Evolutionary conservation across 1,140 invertebrate species (phyloP).

Genomic region (Saccostrea echinata): DNA sequence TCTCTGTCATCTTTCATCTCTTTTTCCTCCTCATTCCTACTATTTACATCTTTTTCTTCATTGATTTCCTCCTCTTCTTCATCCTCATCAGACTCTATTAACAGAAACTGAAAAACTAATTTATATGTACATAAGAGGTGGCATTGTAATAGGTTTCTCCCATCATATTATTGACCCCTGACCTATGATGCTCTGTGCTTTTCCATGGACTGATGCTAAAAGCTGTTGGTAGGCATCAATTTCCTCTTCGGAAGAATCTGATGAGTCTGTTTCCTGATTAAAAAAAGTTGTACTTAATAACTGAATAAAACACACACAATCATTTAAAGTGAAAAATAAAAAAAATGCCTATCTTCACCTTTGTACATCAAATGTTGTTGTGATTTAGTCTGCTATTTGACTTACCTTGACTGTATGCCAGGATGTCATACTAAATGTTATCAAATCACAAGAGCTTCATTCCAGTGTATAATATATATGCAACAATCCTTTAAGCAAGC

Average conservation of each 20-base stretch:
- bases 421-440: background rate
- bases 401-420: too few relatives aligned
- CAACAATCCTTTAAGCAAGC: too few relatives aligned
- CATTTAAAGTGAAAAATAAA: too few relatives aligned
- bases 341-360: too few relatives aligned
- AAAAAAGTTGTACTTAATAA: constrained; percentile 11
- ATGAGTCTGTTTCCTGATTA: constrained; percentile 38
- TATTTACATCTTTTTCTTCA: constrained; percentile 18
- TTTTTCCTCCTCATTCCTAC: constrained; percentile 5
- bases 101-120: background rate
- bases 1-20: constrained; percentile 47
- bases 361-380: too few relatives aligned
- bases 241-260: constrained; percentile 59
- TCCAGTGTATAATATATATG: too few relatives aligned
- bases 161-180: background rate
- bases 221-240: constrained; percentile 63
- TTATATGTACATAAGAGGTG: background rate
- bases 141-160: too few relatives aligned
- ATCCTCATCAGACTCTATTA: background rate
- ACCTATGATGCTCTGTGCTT: background rate
- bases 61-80: constrained; percentile 3
- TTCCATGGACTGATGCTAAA: constrained; percentile 43
- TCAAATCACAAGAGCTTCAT: background rate
- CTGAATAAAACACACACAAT: too few relatives aligned
- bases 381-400: too few relatives aligned